phyloP scores from a whole-genome alignment of 2,113 vertebrate genomes.

The Oryzias javanicus region DNA sequence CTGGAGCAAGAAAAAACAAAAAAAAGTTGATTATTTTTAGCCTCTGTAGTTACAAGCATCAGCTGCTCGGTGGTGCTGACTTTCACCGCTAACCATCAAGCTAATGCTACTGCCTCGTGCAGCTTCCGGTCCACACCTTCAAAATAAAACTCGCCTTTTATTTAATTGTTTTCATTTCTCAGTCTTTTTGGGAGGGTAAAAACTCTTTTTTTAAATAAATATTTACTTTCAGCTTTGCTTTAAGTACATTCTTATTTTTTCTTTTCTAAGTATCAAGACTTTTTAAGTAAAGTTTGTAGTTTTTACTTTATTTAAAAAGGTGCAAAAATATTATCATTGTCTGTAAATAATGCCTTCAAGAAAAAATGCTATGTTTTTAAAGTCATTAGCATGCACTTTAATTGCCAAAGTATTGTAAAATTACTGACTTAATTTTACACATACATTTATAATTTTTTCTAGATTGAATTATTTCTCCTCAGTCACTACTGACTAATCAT shows the following conservation, averaged over 20 bases:
- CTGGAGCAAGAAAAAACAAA: slow-evolving; percentile 57
- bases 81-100: not conserved
- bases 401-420: no score
- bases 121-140: slow-evolving; percentile 5
- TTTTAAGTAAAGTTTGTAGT: not conserved
- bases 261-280: not conserved
- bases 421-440: no score
- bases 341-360: not conserved
- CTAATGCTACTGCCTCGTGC: fast-evolving
- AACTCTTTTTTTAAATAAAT: no score
- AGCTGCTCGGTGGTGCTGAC: slow-evolving; percentile 76
- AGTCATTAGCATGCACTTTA: no score
- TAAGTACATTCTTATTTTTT: not conserved
- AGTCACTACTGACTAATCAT: no score
- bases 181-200: no score
- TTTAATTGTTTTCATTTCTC: no score
- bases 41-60: slow-evolving; percentile 70
- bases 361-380: no score
- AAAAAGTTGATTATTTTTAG: slow-evolving; percentile 91
- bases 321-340: not conserved
- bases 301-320: not conserved
- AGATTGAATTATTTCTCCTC: no score
- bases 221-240: no score
- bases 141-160: slow-evolving; percentile 26
- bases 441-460: no score